A percentile compares a stretch with the other conserved stretches of the same genome.
These are phyloP conservation scores for Sciurus carolinensis DNA, from an alignment of 2,797 vertebrate genomes.

Conservation along the genomic window DNA sequence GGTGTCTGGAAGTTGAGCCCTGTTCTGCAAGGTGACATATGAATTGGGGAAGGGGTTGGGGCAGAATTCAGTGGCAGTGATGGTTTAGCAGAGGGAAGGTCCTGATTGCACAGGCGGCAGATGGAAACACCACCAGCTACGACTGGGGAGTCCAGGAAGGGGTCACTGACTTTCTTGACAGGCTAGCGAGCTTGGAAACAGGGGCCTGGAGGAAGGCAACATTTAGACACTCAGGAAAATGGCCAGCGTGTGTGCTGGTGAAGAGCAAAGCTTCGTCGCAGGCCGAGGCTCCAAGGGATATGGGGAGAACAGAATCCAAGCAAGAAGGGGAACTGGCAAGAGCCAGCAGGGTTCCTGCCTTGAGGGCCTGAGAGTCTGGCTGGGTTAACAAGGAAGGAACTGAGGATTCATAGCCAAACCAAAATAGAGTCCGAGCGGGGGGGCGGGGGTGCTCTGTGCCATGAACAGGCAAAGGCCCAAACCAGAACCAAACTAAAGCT, in stretches of 20 bases:
- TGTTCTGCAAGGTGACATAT: not conserved
- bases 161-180: not conserved
- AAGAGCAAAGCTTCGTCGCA: not conserved
- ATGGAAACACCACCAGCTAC: not conserved
- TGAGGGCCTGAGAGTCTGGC: no score
- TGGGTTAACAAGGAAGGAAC: not conserved
- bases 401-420: not conserved
- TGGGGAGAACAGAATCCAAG: not conserved
- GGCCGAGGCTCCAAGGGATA: not conserved
- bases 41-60: not conserved
- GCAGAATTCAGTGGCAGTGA: not conserved
- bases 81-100: not conserved
- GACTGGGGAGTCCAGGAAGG: not conserved
- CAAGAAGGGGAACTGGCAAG: not conserved
- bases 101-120: not conserved
- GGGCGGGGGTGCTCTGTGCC: not conserved
- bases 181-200: not conserved
- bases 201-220: not conserved
- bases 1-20: not conserved
- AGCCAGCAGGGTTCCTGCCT: not conserved
- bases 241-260: not conserved
- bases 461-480: not conserved
- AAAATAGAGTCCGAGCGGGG: not conserved
- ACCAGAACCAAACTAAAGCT: not conserved
- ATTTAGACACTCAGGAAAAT: not conserved